A percentile compares a stretch with the other conserved stretches of the same genome.
phyloP scores from a whole-genome alignment of 2,113 vertebrate genomes.

The Telmatochromis sp. region DNA sequence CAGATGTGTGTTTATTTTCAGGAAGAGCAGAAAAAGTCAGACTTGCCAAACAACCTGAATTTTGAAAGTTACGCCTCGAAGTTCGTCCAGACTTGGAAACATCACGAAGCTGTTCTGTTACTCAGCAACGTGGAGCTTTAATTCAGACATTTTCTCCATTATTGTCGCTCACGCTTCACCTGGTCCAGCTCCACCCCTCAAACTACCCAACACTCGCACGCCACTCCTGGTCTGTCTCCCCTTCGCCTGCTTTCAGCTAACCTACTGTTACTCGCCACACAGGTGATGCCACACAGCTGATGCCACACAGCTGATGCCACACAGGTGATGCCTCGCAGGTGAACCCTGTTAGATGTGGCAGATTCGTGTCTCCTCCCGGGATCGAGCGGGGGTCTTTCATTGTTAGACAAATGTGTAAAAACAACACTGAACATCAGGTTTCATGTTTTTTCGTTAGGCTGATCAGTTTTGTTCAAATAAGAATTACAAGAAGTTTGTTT shows the following conservation, averaged over 20 bases:
- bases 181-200: neutral
- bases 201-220: fast-evolving
- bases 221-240: fast-evolving
- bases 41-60: neutral
- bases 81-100: neutral
- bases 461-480: neutral
- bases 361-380: neutral
- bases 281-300: fast-evolving
- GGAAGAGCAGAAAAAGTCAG: neutral
- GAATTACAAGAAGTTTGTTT: neutral
- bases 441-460: neutral
- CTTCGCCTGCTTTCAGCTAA: neutral
- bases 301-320: neutral
- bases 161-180: neutral
- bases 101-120: neutral
- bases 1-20: neutral
- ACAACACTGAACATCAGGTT: neutral
- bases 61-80: neutral
- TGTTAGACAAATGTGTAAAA: neutral
- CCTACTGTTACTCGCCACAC: neutral
- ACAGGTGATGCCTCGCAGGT: neutral
- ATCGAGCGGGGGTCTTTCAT: neutral
- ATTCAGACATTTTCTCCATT: fast-evolving
- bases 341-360: neutral
- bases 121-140: neutral